These are phyloP conservation scores for Rostratula benghalensis DNA, from an alignment of 2,113 vertebrate species.

Conservation along the genomic window DNA sequence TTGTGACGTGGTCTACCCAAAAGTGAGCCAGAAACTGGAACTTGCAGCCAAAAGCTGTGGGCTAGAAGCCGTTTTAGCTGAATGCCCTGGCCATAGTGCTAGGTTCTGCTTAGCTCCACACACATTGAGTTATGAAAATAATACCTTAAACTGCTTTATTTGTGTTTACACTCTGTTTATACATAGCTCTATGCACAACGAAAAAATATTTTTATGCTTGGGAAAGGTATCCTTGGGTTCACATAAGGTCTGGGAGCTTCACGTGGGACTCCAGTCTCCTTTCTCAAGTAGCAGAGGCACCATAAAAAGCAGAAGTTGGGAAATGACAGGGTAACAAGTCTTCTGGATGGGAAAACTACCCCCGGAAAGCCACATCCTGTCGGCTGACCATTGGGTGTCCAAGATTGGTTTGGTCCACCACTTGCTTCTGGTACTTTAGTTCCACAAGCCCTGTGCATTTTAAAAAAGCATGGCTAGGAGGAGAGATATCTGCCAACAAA, in stretches of 20 bases:
- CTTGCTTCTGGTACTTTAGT: not conserved
- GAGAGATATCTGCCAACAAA: not conserved
- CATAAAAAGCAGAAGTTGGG: not conserved
- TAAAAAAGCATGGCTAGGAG: not conserved
- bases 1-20: not conserved
- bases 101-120: not conserved
- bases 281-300: not conserved
- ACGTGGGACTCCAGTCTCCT: not conserved
- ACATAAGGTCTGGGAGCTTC: not conserved
- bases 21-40: not conserved
- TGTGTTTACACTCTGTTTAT: not conserved
- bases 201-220: not conserved
- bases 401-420: not conserved
- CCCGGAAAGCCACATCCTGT: not conserved
- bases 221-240: not conserved
- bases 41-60: not conserved
- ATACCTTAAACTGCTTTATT: not conserved
- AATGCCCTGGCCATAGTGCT: fast-evolving
- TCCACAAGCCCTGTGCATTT: not conserved
- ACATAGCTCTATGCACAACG: not conserved
- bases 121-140: fast-evolving
- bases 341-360: not conserved
- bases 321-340: not conserved
- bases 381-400: not conserved
- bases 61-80: not conserved